Base-by-base conservation (phyloP, 2,888 invertebrate genomes). In the Amiota communis region DNA sequence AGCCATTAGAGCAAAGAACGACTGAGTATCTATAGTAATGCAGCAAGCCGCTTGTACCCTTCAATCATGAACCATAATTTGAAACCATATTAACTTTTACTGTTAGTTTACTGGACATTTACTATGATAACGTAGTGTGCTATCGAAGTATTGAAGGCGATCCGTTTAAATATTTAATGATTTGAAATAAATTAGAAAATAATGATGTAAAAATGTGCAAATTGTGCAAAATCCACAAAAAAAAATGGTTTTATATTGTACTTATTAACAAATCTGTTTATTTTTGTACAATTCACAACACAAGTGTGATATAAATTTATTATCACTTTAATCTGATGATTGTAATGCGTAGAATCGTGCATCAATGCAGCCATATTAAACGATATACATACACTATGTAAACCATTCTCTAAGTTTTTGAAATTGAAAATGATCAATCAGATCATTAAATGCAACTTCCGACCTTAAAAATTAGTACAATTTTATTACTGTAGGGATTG, bases 221-320 rank as follows among this genome's bases (percentile, higher is more conserved):
- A 64, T 36, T 72, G 73, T 13, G 73, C 67, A 72, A 84, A 83
- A 84, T 10, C 59, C 12, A 53, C 12, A 53, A 12, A n/a, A 53
- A 53, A 10, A 53, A 12, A n/a, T n/a, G n/a, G n/a, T n/a, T 53
- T 53, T 4, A 53, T 53, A 53, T 53, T 12, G 53, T 10, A 53
- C 10, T 53, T 12, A 12, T n/a, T n/a, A n/a, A n/a, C 53, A 53
- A 10, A n/a, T 53, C 4, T n/a, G 1, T 12, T 8, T 8, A 0
- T 53, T 53, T n/a, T 53, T 3, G 10, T 10, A 53, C 53, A 4
- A 53, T 53, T 53, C 6, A 53, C 53, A 4, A 12, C 12, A 53
- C 12, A 53, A 53, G 12, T 53, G 13, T 10, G 13, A 53, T n/a
- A 8, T 12, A n/a, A 53, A 53, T n/a, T 53, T n/a, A 53, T 53